Conservation (phyloP, 2,113 vertebrate species). For the Casuarius casuarius region DNA sequence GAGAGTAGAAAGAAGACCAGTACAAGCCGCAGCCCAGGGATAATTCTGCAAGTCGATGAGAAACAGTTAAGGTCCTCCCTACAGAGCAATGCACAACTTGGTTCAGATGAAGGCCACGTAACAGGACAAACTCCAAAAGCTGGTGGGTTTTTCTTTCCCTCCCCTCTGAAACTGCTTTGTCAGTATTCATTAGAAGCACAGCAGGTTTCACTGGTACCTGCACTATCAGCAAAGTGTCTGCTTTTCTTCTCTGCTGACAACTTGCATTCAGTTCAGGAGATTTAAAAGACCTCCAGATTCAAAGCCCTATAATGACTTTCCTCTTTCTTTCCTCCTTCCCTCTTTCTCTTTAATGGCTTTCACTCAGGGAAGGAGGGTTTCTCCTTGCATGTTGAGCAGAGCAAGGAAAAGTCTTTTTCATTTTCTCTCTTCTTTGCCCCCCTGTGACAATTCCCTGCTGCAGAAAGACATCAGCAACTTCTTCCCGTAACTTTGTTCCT, state of each 20-base stretch:
- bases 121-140: neutral
- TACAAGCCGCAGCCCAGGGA: neutral
- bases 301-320: conserved; percentile 40
- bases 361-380: neutral
- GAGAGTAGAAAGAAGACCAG: neutral
- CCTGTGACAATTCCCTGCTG: neutral
- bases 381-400: neutral
- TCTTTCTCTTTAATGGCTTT: conserved; percentile 28
- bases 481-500: neutral
- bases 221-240: conserved; percentile 1
- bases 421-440: neutral
- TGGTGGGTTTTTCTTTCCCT: neutral
- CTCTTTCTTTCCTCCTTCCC: conserved; percentile 11
- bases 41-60: accelerated
- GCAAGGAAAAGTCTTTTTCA: neutral
- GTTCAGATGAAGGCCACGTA: neutral
- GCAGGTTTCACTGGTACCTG: conserved; percentile 26
- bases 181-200: conserved; percentile 18
- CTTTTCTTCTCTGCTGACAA: conserved; percentile 54
- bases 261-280: neutral
- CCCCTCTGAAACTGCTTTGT: neutral
- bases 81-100: neutral
- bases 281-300: conserved; percentile 42
- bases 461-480: neutral
- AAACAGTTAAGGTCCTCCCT: accelerated